These are phyloP conservation scores for Trinorchestia longiramus DNA, from an alignment of 1,140 invertebrate genomes.

Conservation along the genomic window DNA sequence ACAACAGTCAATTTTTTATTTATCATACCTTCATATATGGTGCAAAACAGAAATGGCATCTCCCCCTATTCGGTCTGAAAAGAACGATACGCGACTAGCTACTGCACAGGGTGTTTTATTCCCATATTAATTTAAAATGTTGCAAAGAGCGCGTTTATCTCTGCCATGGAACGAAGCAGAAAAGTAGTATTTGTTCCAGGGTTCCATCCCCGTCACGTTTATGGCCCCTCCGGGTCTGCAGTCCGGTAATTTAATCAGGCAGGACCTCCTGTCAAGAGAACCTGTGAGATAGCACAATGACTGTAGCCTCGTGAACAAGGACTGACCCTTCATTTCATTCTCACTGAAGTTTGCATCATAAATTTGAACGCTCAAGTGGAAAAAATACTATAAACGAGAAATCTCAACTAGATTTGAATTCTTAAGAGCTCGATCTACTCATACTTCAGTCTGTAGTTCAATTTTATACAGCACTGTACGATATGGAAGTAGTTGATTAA, in stretches of 20 bases:
- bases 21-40: no score
- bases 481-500: no score
- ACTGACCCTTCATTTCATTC: neutral
- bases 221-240: neutral
- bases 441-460: no score
- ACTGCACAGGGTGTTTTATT: neutral
- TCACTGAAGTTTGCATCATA: neutral
- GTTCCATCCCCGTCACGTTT: neutral
- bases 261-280: neutral
- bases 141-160: neutral
- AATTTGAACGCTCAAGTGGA: neutral
- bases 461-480: no score
- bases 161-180: neutral
- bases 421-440: no score
- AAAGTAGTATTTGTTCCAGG: neutral
- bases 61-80: neutral
- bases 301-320: neutral
- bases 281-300: neutral
- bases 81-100: neutral
- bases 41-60: neutral
- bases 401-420: no score
- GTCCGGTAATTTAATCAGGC: slow-evolving; percentile 6
- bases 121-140: neutral
- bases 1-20: no score
- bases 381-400: neutral